Evolutionary conservation across 2,888 invertebrate genomes (phyloP), one percentile per base, ranked within the genome.

Genomic region (Magallana nippona): DNA sequence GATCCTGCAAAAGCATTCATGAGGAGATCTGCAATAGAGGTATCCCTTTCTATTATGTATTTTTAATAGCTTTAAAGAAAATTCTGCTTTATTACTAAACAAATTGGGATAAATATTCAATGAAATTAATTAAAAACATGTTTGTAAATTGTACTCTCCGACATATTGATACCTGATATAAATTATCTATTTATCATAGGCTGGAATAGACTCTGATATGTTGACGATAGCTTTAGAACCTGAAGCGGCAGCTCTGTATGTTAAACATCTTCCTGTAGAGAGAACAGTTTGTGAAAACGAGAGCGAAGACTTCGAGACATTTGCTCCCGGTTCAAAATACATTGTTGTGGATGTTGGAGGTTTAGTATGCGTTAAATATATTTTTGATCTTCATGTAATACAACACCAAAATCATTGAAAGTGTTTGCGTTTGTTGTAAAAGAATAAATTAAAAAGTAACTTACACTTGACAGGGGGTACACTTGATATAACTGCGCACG

Each of bases 1-100:
- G 81, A 81, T 27, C 19, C 62, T n/a, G 81, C 62, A 10, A 81
- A 81, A 81, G 19, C 55, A 55, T 58, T 81, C 1, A 32, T 81
- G 62, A 81, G 81, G 32, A 57, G 8, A 32, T 19, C 62, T 19
- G 63, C 81, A 55, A 55, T n/a, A n/a, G 32, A 81, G 55, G 81
- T 81, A 0, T 63, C 2, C 2, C 0, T 22, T 63, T 27, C n/a
- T 19, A 5, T 63, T 27, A 19, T 19, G 10, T 11, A 63, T 10
- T 63, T 63, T 19, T 11, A n/a, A 22, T n/a, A 15, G 10, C 10
- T 62, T 2, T 58, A 58, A 3, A 58, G 58, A 10, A n/a, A 58
- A 13, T 2, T 17, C 1, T 17, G 15, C 17, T 58, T 1, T 58
- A 58, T n/a, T n/a, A 2, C 2, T 58, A 3, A 58, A 58, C 15